Percentiles rank a stretch among this genome's conserved stretches.
Evolutionary conservation across 2,113 vertebrate genomes (phyloP).

Genomic region (Solenodon paradoxus): DNA sequence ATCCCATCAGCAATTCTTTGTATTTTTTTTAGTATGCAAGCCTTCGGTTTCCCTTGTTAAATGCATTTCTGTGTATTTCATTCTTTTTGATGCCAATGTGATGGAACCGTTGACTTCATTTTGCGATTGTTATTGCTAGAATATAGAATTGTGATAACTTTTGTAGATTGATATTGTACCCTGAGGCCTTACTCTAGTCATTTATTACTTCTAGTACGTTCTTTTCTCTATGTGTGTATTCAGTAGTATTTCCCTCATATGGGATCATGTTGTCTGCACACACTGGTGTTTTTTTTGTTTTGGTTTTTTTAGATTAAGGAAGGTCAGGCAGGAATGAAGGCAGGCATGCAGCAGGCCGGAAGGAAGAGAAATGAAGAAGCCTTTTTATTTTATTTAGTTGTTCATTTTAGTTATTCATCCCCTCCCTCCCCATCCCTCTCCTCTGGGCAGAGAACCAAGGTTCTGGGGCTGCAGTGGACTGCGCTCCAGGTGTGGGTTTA

Average conservation of each 20-base stretch:
- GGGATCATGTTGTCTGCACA: neutral
- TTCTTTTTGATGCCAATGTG: neutral
- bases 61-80: neutral
- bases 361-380: no score
- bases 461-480: no score
- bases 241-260: neutral
- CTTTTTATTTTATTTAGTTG: no score
- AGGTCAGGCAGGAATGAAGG: no score
- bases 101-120: neutral
- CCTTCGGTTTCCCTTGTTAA: neutral
- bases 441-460: no score
- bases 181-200: neutral
- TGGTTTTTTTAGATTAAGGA: no score
- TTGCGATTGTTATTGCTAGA: neutral
- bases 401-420: no score
- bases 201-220: neutral
- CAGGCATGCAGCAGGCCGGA: no score
- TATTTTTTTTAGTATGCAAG: neutral
- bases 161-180: neutral
- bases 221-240: neutral
- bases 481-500: no score
- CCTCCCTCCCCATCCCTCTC: no score
- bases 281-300: no score
- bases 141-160: neutral
- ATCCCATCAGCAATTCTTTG: neutral